phyloP scores from a whole-genome alignment of 23 tunicate genomes.

The Aplidium turbinatum region DNA sequence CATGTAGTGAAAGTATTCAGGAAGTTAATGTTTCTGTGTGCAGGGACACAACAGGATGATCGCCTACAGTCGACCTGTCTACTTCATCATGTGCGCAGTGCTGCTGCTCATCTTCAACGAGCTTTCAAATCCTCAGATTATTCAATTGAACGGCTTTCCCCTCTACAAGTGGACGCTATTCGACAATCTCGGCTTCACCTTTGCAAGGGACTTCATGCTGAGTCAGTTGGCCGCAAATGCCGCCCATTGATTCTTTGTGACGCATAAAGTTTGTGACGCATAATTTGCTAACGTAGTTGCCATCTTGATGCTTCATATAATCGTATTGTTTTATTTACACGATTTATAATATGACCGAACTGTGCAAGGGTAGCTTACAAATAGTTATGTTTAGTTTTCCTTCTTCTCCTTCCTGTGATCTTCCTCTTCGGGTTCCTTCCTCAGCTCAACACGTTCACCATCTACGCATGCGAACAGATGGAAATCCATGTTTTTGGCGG shows the following conservation, averaged over 20 bases:
- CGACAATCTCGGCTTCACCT: conserved; percentile 27
- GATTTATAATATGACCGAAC: no score
- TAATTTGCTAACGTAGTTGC: no score
- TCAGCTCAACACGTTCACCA: conserved; percentile 72
- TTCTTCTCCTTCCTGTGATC: conserved; percentile 52
- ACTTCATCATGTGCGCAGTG: conserved; percentile 53
- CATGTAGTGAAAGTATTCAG: background rate
- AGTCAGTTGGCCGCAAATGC: conserved; percentile 34
- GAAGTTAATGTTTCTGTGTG: background rate
- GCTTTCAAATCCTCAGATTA: conserved; percentile 30
- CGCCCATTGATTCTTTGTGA: background rate
- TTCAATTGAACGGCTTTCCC: conserved; percentile 35
- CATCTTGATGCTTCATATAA: no score
- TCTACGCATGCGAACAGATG: conserved; percentile 61
- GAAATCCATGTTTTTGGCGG: conserved; percentile 92
- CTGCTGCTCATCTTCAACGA: conserved; percentile 67
- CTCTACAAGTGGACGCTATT: conserved; percentile 19
- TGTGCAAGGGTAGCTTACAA: no score
- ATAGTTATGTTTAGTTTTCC: conserved; percentile 82
- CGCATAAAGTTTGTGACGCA: background rate
- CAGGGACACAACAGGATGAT: conserved; percentile 88
- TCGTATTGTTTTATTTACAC: no score
- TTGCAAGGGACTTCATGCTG: conserved; percentile 68
- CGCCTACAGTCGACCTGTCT: conserved; percentile 89
- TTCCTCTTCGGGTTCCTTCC: conserved; percentile 82